phyloP scores from a whole-genome alignment of 2,113 vertebrate genomes.

The Macrotis lagotis region DNA sequence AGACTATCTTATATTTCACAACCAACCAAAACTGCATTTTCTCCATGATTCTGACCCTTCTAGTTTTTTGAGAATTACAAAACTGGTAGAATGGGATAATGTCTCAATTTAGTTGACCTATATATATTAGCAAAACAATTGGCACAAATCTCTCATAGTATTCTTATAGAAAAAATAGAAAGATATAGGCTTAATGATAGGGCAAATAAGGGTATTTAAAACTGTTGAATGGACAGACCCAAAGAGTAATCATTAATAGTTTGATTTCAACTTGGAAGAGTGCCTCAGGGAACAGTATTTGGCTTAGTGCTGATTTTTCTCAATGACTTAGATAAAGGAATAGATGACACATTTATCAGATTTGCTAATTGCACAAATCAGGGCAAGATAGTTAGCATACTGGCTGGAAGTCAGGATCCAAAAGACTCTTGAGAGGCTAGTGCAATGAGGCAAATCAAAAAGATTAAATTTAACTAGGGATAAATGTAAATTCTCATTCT shows the following conservation, averaged over 20 bases:
- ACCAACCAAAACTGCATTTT: neutral
- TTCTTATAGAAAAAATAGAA: neutral
- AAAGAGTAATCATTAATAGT: slow-evolving; percentile 1
- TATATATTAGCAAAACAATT: neutral
- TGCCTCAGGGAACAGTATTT: neutral
- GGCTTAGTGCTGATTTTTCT: neutral
- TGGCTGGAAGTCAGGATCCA: neutral
- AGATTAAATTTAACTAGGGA: neutral
- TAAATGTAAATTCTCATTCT: neutral
- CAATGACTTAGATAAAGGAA: neutral
- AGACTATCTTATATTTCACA: too few relatives aligned
- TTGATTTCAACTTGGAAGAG: neutral
- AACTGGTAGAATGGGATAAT: neutral
- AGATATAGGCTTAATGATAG: neutral
- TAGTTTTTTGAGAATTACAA: neutral
- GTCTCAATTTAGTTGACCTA: neutral
- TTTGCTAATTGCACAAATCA: neutral
- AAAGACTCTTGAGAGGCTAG: neutral
- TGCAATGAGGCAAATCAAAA: neutral
- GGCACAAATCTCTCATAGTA: neutral
- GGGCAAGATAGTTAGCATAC: neutral
- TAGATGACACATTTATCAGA: neutral
- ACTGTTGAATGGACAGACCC: neutral
- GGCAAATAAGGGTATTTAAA: neutral
- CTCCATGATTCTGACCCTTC: neutral